These are phyloP conservation scores for Dendrolimus punctatus DNA, from an alignment of 1,140 invertebrate genomes.

Conservation along the genomic window DNA sequence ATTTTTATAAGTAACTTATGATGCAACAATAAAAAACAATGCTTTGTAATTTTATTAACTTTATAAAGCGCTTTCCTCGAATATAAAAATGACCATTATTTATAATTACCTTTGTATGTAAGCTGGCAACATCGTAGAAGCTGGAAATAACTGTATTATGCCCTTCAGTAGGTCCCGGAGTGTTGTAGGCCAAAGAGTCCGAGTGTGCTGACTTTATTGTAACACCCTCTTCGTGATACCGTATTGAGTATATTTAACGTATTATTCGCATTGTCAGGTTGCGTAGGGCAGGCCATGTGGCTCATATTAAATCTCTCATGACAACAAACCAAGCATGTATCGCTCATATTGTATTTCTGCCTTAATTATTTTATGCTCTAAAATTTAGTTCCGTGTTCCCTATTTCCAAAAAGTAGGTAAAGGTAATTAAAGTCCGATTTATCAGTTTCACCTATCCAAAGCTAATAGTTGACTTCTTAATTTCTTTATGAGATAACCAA, in stretches of 20 bases:
- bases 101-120: slow-evolving; percentile 46
- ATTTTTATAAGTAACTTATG: too few relatives aligned
- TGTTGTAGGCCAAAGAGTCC: slow-evolving; percentile 61
- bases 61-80: slow-evolving; percentile 9
- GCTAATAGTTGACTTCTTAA: too few relatives aligned
- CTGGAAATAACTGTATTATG: slow-evolving; percentile 68
- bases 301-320: slow-evolving; percentile 62
- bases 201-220: slow-evolving; percentile 45
- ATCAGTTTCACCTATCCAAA: too few relatives aligned
- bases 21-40: too few relatives aligned
- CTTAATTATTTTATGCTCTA: not conserved
- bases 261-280: slow-evolving; percentile 44
- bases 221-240: slow-evolving; percentile 15
- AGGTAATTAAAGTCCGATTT: too few relatives aligned
- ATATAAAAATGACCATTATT: slow-evolving; percentile 3
- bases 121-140: slow-evolving; percentile 16
- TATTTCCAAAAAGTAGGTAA: not conserved
- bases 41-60: too few relatives aligned
- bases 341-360: slow-evolving; percentile 21
- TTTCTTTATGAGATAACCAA: too few relatives aligned
- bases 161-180: slow-evolving; percentile 60
- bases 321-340: slow-evolving; percentile 65
- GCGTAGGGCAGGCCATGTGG: slow-evolving; percentile 57
- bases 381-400: not conserved
- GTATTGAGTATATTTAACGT: slow-evolving; percentile 1